Conservation (phyloP, 2,113 vertebrate species). For the Oreochromis spilurus region DNA sequence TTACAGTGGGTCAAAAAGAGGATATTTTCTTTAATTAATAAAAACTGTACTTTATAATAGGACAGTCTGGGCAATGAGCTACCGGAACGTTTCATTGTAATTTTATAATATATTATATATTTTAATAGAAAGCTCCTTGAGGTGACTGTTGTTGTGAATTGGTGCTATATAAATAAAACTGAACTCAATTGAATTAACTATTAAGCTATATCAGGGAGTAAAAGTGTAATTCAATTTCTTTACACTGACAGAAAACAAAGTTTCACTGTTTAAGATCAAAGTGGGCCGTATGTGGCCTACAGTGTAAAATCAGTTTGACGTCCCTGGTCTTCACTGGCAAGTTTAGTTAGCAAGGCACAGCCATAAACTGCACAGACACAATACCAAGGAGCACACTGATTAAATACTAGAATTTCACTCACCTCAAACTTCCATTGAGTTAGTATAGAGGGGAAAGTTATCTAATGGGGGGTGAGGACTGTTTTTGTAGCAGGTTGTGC, state of each 20-base stretch:
- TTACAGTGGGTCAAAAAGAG: not conserved
- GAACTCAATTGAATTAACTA: not conserved
- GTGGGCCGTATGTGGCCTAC: not conserved
- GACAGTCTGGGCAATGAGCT: not conserved
- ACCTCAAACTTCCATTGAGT: not conserved
- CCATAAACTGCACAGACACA: not conserved
- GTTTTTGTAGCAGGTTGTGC: not conserved
- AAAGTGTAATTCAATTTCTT: not conserved
- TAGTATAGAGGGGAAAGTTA: not conserved
- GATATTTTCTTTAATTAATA: not conserved
- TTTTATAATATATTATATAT: not conserved
- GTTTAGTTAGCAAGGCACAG: not conserved
- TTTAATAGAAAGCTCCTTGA: not conserved
- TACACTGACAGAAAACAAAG: not conserved
- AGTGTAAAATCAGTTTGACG: not conserved
- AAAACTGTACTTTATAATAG: not conserved
- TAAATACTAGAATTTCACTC: not conserved
- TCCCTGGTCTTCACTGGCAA: not conserved
- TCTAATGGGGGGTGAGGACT: not conserved
- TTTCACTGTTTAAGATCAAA: not conserved
- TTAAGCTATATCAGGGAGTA: not conserved
- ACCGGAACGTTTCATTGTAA: not conserved
- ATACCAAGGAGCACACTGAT: not conserved
- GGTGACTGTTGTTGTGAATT: not conserved
- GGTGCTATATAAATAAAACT: not conserved